phyloP scores from a whole-genome alignment of 2,888 invertebrate genomes.

The Dinocampus coccinellae region DNA sequence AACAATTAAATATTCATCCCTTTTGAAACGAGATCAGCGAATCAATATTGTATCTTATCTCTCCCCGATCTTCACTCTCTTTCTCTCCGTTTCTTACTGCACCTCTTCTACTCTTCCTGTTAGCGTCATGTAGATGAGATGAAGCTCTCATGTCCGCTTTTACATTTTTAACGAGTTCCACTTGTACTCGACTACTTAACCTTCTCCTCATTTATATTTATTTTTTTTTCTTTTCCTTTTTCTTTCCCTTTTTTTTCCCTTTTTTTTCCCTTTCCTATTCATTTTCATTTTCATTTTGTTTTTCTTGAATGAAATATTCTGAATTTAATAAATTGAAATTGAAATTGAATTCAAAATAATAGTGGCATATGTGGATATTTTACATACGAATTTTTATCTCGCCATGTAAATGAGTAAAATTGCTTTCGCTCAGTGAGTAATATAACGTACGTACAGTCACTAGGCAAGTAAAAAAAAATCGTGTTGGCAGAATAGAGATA shows the following conservation, averaged over 20 bases:
- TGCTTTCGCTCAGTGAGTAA: background rate
- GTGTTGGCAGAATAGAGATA: too few species aligned
- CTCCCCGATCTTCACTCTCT: too few species aligned
- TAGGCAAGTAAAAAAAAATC: background rate
- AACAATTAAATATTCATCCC: background rate
- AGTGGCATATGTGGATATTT: background rate
- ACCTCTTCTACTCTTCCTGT: too few species aligned
- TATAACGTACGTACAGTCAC: background rate
- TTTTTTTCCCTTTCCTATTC: background rate
- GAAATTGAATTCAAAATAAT: background rate
- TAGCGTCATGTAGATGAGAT: background rate
- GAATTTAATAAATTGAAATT: too few species aligned
- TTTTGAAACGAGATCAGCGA: background rate
- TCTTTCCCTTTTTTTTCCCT: background rate
- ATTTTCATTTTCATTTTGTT: too few species aligned
- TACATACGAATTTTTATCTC: background rate
- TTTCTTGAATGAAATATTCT: too few species aligned
- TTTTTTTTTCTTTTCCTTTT: background rate
- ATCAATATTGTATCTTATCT: background rate
- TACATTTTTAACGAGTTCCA: background rate
- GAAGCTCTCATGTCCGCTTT: background rate
- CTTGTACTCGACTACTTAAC: background rate
- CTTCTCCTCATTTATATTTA: background rate
- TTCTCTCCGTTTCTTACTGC: too few species aligned
- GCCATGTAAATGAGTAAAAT: background rate